Percentiles rank a stretch among this genome's conserved stretches.
Conservation (phyloP, 2,797 vertebrate species). For the Muraenolepis orangiensis region DNA sequence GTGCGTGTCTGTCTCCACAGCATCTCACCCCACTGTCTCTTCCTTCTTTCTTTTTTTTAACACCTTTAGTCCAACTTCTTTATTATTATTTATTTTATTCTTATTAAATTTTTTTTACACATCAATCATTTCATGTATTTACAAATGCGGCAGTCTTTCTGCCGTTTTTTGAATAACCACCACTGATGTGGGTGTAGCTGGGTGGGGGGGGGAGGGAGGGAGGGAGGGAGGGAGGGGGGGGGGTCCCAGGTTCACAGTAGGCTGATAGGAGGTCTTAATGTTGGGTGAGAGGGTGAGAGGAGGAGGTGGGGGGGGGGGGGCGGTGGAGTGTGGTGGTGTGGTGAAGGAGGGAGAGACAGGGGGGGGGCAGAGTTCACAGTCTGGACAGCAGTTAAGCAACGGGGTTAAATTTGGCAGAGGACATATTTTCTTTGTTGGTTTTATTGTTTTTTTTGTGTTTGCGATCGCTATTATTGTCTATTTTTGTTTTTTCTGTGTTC, state of each 20-base stretch:
- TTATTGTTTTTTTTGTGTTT: constrained; percentile 42
- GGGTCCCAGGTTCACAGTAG: constrained; percentile 63
- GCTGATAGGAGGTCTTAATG: constrained; percentile 39
- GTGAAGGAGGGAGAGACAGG: constrained; percentile 20
- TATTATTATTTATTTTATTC: too few species aligned
- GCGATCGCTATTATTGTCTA: constrained; percentile 14
- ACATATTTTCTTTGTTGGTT: constrained; percentile 34
- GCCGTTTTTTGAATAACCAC: constrained; percentile 42
- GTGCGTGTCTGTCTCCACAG: constrained; percentile 4
- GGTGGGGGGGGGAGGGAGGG: constrained; percentile 31
- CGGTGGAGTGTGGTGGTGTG: too few species aligned
- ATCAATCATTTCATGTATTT: constrained; percentile 1
- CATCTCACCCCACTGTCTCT: not conserved
- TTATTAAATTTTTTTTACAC: not conserved
- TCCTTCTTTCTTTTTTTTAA: not conserved
- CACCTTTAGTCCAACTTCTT: not conserved
- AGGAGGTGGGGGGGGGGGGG: too few species aligned
- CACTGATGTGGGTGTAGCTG: not conserved
- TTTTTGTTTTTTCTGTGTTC: not conserved
- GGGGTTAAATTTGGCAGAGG: constrained; percentile 44
- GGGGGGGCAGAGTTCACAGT: constrained; percentile 54
- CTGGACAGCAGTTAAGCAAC: constrained; percentile 61
- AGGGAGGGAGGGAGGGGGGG: constrained; percentile 33
- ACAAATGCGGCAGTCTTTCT: constrained; percentile 31
- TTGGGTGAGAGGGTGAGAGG: constrained; percentile 15